Percentiles rank a stretch among this genome's conserved stretches.
These are phyloP conservation scores for Cremastinae sp. DNA, from an alignment of 2,888 invertebrate species.

Conservation along the genomic window DNA sequence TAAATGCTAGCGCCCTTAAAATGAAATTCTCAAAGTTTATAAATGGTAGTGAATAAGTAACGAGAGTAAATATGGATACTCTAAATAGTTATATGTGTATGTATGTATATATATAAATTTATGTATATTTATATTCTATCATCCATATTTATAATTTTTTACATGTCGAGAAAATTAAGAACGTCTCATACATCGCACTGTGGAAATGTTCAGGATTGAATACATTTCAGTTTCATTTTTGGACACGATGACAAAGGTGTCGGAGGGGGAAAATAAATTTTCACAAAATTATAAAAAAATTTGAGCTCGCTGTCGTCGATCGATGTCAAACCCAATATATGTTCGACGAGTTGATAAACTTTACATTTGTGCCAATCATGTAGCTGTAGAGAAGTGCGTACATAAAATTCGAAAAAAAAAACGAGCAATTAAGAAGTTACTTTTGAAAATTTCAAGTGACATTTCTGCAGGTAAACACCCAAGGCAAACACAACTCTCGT, in stretches of 20 bases:
- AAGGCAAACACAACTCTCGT: slow-evolving; percentile 51
- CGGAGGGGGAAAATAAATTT: neutral
- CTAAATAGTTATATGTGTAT: slow-evolving; percentile 51
- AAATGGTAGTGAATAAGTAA: slow-evolving; percentile 63
- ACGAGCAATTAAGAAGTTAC: neutral
- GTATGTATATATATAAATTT: slow-evolving; percentile 45
- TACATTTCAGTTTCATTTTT: slow-evolving; percentile 1
- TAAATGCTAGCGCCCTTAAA: slow-evolving; percentile 64
- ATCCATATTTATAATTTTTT: slow-evolving; percentile 61
- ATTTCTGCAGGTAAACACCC: slow-evolving; percentile 16
- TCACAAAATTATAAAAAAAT: neutral
- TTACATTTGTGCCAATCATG: slow-evolving; percentile 49
- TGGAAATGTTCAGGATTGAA: slow-evolving; percentile 12
- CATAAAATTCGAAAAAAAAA: slow-evolving; percentile 11
- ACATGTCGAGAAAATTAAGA: slow-evolving; percentile 53
- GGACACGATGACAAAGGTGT: neutral
- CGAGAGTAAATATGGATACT: slow-evolving; percentile 53
- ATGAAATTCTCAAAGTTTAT: slow-evolving; percentile 64
- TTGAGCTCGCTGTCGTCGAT: slow-evolving; percentile 3
- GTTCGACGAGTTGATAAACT: neutral
- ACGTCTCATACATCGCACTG: slow-evolving; percentile 46
- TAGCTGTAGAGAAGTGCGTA: slow-evolving; percentile 9
- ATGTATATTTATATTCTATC: slow-evolving; percentile 41
- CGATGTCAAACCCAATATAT: neutral
- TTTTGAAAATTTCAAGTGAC: neutral